Percentiles rank a stretch among this genome's conserved stretches.
These are phyloP conservation scores for Phylloscopus collybita DNA, from an alignment of 2,797 vertebrate genomes.

Conservation along the genomic window DNA sequence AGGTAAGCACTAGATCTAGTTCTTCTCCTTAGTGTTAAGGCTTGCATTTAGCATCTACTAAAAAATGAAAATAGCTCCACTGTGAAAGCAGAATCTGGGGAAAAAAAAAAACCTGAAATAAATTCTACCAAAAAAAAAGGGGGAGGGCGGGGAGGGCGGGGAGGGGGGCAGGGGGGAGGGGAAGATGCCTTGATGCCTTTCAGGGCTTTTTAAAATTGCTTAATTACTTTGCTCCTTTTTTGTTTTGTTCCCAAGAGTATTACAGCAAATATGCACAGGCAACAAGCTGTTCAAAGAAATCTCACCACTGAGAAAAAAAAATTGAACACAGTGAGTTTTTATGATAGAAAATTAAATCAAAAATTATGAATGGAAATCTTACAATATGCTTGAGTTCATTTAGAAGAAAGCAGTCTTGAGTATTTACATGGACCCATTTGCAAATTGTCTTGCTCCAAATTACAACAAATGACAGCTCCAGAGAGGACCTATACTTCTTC, in stretches of 20 bases:
- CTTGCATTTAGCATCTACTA: not conserved
- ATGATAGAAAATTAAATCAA: not conserved
- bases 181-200: rapidly evolving
- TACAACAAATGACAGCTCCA: not conserved
- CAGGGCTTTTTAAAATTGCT: not conserved
- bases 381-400: not conserved
- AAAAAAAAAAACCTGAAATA: not conserved
- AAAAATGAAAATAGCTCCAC: not conserved
- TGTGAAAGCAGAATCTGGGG: not conserved
- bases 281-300: not conserved
- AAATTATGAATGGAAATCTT: not conserved
- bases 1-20: not conserved
- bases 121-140: not conserved
- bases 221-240: not conserved
- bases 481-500: not conserved
- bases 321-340: not conserved
- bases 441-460: not conserved
- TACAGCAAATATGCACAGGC: not conserved
- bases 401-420: not conserved
- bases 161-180: no score
- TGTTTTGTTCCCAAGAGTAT: not conserved
- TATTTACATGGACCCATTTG: not conserved
- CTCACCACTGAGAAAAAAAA: not conserved
- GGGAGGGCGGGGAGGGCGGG: rapidly evolving
- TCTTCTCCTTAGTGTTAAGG: not conserved